Percentiles rank a stretch among this genome's conserved stretches.
phyloP scores from a whole-genome alignment of 2,113 vertebrate genomes.

The Cinclus mexicanus region DNA sequence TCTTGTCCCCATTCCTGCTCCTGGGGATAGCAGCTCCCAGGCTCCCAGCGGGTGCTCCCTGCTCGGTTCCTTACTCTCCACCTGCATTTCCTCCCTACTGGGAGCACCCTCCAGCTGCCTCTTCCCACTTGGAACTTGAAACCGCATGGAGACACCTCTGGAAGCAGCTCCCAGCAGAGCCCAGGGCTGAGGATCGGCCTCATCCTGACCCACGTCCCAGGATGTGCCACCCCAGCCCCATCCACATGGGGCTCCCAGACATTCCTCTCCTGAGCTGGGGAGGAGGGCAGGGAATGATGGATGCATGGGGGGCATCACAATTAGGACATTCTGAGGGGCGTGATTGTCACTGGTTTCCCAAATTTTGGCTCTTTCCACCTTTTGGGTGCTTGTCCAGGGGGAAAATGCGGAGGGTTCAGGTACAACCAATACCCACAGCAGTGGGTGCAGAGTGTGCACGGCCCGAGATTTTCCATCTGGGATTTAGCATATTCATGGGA shows the following conservation, averaged over 20 bases:
- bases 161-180: neutral
- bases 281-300: neutral
- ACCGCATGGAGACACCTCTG: accelerated
- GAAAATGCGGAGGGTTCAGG: neutral
- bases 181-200: accelerated
- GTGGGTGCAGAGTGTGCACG: accelerated
- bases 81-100: neutral
- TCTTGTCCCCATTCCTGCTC: neutral
- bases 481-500: neutral
- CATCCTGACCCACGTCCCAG: neutral
- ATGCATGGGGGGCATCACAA: accelerated
- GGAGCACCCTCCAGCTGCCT: neutral
- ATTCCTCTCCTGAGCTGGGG: neutral
- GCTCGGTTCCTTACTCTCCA: accelerated
- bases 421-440: accelerated
- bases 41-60: neutral
- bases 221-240: neutral
- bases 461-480: neutral
- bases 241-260: accelerated
- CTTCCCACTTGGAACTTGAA: neutral
- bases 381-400: no score
- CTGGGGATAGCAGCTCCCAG: neutral
- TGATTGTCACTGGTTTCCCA: neutral
- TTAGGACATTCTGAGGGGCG: neutral
- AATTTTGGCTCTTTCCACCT: neutral